Conservation (phyloP, 2,797 vertebrate genomes). For the Argentina silus region DNA sequence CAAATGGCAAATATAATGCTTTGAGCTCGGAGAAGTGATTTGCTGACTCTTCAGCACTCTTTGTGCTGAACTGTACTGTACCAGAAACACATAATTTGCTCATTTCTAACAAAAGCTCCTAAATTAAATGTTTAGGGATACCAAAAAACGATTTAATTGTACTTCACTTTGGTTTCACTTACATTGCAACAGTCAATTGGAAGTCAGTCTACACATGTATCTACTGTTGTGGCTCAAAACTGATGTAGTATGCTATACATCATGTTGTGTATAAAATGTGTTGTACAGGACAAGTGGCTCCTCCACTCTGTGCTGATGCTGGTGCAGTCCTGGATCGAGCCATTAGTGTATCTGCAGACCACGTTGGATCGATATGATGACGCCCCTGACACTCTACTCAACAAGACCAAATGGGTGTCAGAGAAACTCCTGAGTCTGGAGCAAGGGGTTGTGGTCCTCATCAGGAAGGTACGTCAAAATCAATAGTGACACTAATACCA, state of each 20-base stretch:
- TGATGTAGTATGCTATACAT: too few species aligned
- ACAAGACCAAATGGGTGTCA: slow-evolving; percentile 80
- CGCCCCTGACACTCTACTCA: slow-evolving; percentile 70
- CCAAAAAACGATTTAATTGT: too few species aligned
- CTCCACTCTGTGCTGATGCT: slow-evolving; percentile 78
- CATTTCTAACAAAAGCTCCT: slow-evolving; percentile 23
- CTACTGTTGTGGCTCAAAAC: too few species aligned
- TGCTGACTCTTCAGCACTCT: background rate
- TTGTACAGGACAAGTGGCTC: slow-evolving; percentile 74
- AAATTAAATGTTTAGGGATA: too few species aligned
- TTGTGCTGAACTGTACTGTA: background rate
- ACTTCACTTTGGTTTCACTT: too few species aligned
- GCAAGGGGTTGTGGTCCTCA: slow-evolving; percentile 78
- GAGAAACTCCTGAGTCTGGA: slow-evolving; percentile 79
- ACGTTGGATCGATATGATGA: slow-evolving; percentile 69
- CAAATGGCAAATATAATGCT: slow-evolving; percentile 25
- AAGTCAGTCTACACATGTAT: too few species aligned
- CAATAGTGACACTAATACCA: background rate
- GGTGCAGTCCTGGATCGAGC: slow-evolving; percentile 79
- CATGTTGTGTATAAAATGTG: background rate
- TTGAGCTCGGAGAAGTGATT: background rate
- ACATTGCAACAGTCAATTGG: too few species aligned
- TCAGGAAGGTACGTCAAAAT: slow-evolving; percentile 67
- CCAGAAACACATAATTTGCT: background rate
- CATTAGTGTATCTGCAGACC: slow-evolving; percentile 74